Conservation (phyloP, 64 coral and sea anemone species). For the Exaiptasia diaphana region DNA sequence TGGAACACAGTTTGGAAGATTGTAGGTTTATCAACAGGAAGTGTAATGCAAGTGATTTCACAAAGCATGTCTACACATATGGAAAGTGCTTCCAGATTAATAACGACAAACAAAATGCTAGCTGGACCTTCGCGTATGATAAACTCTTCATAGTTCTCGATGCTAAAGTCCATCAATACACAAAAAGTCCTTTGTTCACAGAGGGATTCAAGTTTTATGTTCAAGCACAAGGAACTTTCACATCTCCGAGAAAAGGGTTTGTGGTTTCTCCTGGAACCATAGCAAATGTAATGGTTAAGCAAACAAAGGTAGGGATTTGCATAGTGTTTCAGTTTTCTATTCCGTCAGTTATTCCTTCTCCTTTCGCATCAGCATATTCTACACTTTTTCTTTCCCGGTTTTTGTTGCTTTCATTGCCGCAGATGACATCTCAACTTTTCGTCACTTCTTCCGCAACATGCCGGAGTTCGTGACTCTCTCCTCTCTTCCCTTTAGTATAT, state of each 20-base stretch:
- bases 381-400: too few species aligned
- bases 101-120: neutral
- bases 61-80: neutral
- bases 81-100: constrained; percentile 59
- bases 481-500: too few species aligned
- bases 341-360: too few species aligned
- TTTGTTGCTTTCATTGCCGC: too few species aligned
- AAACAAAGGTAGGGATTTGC: constrained; percentile 11
- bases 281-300: neutral
- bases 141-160: constrained; percentile 15
- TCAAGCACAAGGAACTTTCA: constrained; percentile 14
- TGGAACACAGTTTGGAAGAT: neutral
- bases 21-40: constrained; percentile 1
- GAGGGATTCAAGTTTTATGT: constrained; percentile 48
- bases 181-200: neutral
- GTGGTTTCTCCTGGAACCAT: neutral
- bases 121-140: neutral
- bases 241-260: neutral
- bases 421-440: too few species aligned
- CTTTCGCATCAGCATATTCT: too few species aligned
- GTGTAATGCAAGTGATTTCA: constrained; percentile 28
- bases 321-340: too few species aligned
- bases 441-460: too few species aligned
- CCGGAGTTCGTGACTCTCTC: too few species aligned
- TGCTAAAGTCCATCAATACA: constrained; percentile 27